A percentile compares a stretch with the other conserved stretches of the same genome.
Conservation (phyloP, 2,113 vertebrate genomes). For the Romanogobio albipinnatus region DNA sequence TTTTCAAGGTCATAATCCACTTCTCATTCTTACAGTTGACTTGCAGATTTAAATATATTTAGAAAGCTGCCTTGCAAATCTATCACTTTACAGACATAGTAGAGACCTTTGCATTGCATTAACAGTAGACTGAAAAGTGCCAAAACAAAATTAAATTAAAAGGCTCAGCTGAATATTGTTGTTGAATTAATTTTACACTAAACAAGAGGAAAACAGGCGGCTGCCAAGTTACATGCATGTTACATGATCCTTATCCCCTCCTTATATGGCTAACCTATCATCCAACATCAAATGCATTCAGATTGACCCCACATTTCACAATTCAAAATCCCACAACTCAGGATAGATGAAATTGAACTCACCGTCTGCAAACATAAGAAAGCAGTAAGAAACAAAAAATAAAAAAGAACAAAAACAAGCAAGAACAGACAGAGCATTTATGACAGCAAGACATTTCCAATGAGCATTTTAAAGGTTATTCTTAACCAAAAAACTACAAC, state of each 20-base stretch:
- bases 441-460: conserved; percentile 76
- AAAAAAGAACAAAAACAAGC: conserved; percentile 86
- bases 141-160: background rate
- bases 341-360: conserved; percentile 90
- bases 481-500: conserved; percentile 49
- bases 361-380: conserved; percentile 99
- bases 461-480: conserved; percentile 52
- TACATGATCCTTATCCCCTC: conserved; percentile 22
- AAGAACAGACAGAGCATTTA: conserved; percentile 83
- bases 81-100: background rate
- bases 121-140: background rate
- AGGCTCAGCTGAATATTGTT: background rate
- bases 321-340: conserved; percentile 86
- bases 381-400: conserved; percentile 95
- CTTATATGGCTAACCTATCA: conserved; percentile 30
- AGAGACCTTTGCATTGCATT: conserved; percentile 26
- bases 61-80: background rate
- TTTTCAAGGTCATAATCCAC: conserved; percentile 11
- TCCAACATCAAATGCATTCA: conserved; percentile 44
- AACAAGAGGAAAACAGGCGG: conserved; percentile 9
- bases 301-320: conserved; percentile 63
- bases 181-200: background rate
- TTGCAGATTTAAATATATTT: background rate
- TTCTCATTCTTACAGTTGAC: background rate
- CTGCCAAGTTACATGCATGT: conserved; percentile 24